Evolutionary conservation across 1,140 invertebrate species (phyloP).

Genomic region (Anthonomus grandis): DNA sequence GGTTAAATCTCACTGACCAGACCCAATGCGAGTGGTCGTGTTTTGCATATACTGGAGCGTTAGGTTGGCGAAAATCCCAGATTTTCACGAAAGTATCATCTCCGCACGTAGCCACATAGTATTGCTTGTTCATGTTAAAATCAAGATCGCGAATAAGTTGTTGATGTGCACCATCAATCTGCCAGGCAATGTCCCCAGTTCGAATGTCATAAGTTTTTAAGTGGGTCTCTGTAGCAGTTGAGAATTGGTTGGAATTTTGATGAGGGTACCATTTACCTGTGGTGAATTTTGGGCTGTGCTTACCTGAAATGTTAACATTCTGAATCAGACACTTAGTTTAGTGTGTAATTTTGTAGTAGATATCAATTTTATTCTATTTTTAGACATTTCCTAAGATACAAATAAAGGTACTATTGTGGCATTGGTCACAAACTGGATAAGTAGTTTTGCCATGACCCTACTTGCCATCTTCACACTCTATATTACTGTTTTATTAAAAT

Average conservation of each 20-base stretch:
- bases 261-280: constrained; percentile 93
- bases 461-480: too few relatives aligned
- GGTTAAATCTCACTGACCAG: constrained; percentile 92
- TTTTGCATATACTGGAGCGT: constrained; percentile 73
- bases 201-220: constrained; percentile 87
- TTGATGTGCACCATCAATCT: constrained; percentile 81
- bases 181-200: constrained; percentile 68
- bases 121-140: constrained; percentile 96
- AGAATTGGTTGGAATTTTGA: constrained; percentile 73
- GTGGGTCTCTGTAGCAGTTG: constrained; percentile 62
- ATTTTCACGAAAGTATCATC: constrained; percentile 94
- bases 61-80: constrained; percentile 88
- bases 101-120: constrained; percentile 88
- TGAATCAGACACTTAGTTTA: too few relatives aligned
- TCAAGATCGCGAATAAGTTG: constrained; percentile 89
- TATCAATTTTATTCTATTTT: too few relatives aligned
- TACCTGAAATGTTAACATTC: constrained; percentile 46
- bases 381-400: too few relatives aligned
- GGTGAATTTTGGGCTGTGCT: constrained; percentile 72
- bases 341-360: too few relatives aligned
- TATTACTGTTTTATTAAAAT: too few relatives aligned
- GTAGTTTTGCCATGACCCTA: too few relatives aligned
- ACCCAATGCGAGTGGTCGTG: constrained; percentile 96
- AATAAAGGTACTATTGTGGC: too few relatives aligned
- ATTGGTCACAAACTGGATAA: too few relatives aligned